Conservation (phyloP, 2,888 invertebrate species). For the Celastrina argiolus region DNA sequence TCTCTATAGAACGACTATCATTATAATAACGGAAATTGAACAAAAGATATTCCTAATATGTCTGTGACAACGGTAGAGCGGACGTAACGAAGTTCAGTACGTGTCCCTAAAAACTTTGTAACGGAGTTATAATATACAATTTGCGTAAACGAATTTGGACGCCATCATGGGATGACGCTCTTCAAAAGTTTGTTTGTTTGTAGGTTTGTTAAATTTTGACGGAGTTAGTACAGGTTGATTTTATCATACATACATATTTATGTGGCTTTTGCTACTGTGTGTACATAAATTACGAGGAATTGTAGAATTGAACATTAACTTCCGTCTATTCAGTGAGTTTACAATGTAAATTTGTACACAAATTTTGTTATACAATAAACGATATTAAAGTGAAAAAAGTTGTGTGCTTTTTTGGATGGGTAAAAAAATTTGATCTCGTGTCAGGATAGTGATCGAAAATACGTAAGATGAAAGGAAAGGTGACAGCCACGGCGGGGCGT, state of each 20-base stretch:
- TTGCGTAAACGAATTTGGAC: slow-evolving; percentile 52
- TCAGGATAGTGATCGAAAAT: no score
- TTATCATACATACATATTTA: neutral
- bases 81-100: slow-evolving; percentile 5
- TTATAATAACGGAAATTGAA: neutral
- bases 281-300: neutral
- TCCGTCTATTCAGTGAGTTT: no score
- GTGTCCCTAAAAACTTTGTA: slow-evolving; percentile 10
- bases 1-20: neutral
- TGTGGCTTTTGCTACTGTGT: neutral
- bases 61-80: neutral
- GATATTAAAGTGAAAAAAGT: no score
- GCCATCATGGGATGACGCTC: slow-evolving; percentile 42
- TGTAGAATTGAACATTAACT: neutral
- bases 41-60: neutral
- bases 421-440: no score
- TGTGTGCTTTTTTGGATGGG: no score
- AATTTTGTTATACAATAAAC: no score
- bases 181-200: slow-evolving; percentile 17
- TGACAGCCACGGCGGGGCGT: no score
- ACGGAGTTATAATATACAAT: slow-evolving; percentile 31
- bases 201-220: neutral
- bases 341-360: no score
- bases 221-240: slow-evolving; percentile 1
- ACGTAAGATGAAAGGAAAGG: no score